These are phyloP conservation scores for Atrina japonica DNA, from an alignment of 2,888 invertebrate species.

Conservation along the genomic window DNA sequence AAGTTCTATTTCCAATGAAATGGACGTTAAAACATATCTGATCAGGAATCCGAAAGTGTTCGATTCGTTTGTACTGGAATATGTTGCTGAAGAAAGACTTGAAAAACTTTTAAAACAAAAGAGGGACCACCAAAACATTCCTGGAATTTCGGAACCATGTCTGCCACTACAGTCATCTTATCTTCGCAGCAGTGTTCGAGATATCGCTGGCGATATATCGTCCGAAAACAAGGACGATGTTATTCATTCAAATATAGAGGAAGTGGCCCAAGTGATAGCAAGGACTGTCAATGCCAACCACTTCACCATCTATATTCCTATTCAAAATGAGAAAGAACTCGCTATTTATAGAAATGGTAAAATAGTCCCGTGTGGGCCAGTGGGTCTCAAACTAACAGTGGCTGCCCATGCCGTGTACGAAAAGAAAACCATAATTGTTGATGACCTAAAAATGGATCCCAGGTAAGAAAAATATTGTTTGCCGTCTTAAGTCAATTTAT, in stretches of 20 bases:
- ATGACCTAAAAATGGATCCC: constrained; percentile 52
- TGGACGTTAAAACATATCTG: constrained; percentile 38
- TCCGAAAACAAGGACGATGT: constrained; percentile 40
- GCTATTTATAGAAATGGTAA: constrained; percentile 40
- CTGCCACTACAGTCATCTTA: constrained; percentile 31
- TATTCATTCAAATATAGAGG: constrained; percentile 45
- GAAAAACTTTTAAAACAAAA: constrained; percentile 45
- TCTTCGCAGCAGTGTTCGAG: constrained; percentile 38
- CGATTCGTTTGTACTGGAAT: constrained; percentile 52
- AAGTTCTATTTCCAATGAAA: constrained; percentile 1
- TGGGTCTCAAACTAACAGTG: constrained; percentile 55
- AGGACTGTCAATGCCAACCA: constrained; percentile 47
- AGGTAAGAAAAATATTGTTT: too few relatives aligned
- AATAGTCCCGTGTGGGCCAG: constrained; percentile 52
- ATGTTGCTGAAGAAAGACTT: constrained; percentile 44
- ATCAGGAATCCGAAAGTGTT: constrained; percentile 52
- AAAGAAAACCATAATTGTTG: constrained; percentile 48
- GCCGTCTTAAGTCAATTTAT: neutral
- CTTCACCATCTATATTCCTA: constrained; percentile 51
- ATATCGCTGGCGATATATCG: constrained; percentile 41
- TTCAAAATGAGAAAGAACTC: constrained; percentile 47
- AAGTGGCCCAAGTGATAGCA: constrained; percentile 43
- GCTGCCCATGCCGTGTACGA: constrained; percentile 59
- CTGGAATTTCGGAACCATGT: neutral
- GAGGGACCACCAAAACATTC: constrained; percentile 1